Base-by-base conservation (phyloP, 2,888 invertebrate genomes). In the Pyrocoelia pectoralis region DNA sequence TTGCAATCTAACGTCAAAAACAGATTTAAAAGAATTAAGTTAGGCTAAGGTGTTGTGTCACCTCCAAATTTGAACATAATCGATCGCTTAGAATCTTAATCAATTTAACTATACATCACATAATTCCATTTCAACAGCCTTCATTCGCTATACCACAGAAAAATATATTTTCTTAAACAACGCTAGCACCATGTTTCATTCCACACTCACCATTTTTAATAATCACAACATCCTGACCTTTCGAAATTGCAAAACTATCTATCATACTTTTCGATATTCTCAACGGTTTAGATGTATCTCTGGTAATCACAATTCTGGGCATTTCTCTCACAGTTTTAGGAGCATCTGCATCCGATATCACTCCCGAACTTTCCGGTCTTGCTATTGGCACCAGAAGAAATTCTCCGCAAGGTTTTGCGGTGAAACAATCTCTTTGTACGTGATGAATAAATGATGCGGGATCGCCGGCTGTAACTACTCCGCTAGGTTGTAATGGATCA, bases 371-470 rank as follows among this genome's bases (percentile, higher is more conserved):
- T 65, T 81, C 81, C 9, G 78, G 78, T 29, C 74, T 72, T 2
- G 80, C 81, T 19, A 81, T 80, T 17, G 81, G 81, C 49, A 80
- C 80, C 50, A 81, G 64, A 2, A 80, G 72, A 56, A 78, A 77
- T 56, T 80, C 80, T 6, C 76, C 78, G 18, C 73, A 73, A 4
- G 78, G 73, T 66, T 79, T 78, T 68, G 73, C 73, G 50, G 66
- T 67, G 58, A 65, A 70, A 50, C 66, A 73, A 52, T 74, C 73
- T 40, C 68, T 70, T 68, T 79, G 79, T 8, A 79, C 78, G 67
- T 80, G 78, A 56, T 80, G 77, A 50, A 80, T 78, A 67, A 79
- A 79, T 0, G 80, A 80, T 6, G 77, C 80, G 6, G 72, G 76
- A 53, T 81, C 81, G 2, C 80, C 80, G n/a, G 77, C 79, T 1